Evolutionary conservation across 2,797 vertebrate species (phyloP).

Genomic region (Rhinella marina): DNA sequence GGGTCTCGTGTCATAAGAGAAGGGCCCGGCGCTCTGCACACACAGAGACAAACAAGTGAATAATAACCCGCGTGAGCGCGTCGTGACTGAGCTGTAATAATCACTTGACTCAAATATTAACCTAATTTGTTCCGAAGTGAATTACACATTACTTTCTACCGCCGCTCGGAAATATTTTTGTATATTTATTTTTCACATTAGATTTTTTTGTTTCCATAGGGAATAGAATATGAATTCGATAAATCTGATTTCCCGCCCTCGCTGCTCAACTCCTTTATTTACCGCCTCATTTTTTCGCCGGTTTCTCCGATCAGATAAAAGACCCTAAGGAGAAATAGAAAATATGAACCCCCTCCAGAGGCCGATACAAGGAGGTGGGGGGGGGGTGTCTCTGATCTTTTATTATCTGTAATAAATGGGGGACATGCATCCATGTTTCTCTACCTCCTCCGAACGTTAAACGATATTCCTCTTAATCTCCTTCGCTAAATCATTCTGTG

Average conservation of each 20-base stretch:
- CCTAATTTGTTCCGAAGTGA: constrained; percentile 26
- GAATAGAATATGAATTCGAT: constrained; percentile 41
- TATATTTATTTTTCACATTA: constrained; percentile 37
- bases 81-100: neutral
- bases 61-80: neutral
- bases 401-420: constrained; percentile 38
- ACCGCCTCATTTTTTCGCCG: neutral
- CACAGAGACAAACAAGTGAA: too few relatives aligned
- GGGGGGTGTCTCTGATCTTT: neutral
- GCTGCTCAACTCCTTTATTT: constrained; percentile 16
- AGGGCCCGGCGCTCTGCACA: too few relatives aligned
- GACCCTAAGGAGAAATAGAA: constrained; percentile 33
- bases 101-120: constrained; percentile 9
- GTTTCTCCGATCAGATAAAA: constrained; percentile 29
- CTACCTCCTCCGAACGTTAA: constrained; percentile 4
- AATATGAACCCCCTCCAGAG: neutral
- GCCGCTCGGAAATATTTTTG: neutral
- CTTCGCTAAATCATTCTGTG: constrained; percentile 43
- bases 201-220: neutral
- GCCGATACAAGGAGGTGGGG: neutral
- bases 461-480: constrained; percentile 45
- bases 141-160: neutral
- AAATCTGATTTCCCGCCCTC: neutral
- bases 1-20: too few relatives aligned
- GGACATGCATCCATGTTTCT: neutral